These are phyloP conservation scores for Sitophilus oryzae DNA, from an alignment of 1,140 invertebrate genomes.

Conservation along the genomic window DNA sequence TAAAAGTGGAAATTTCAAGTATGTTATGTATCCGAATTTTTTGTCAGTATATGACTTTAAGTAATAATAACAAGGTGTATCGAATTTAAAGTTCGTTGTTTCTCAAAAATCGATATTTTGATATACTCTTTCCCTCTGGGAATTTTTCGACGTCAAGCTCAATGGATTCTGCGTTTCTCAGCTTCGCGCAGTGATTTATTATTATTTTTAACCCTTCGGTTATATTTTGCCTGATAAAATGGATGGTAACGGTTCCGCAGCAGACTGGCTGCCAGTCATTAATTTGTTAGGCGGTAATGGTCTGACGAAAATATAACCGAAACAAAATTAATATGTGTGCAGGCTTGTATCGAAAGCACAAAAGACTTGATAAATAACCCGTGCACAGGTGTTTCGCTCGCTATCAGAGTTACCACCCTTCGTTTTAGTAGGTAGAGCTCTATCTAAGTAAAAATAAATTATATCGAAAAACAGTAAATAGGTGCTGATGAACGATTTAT, in stretches of 20 bases:
- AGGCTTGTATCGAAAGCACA: slow-evolving; percentile 20
- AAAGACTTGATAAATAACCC: slow-evolving; percentile 22
- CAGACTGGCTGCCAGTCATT: slow-evolving; percentile 18
- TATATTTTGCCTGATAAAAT: slow-evolving; percentile 19
- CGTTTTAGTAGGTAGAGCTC: neutral
- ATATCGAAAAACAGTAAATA: slow-evolving; percentile 4
- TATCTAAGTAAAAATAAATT: slow-evolving; percentile 10
- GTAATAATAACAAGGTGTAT: too few relatives aligned
- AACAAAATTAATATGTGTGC: slow-evolving; percentile 24
- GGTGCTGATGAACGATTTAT: neutral
- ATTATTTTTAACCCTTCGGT: slow-evolving; percentile 16
- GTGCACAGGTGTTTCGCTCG: slow-evolving; percentile 12
- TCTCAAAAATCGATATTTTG: too few relatives aligned
- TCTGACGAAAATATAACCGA: slow-evolving; percentile 24
- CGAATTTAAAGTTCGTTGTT: too few relatives aligned
- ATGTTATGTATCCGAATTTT: too few relatives aligned
- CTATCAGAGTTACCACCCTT: slow-evolving; percentile 1
- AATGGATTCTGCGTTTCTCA: too few relatives aligned
- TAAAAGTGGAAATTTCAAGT: too few relatives aligned
- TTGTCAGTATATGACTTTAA: too few relatives aligned
- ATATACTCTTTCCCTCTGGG: too few relatives aligned
- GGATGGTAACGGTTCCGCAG: slow-evolving; percentile 8
- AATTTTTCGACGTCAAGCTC: too few relatives aligned
- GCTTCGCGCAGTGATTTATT: slow-evolving; percentile 15
- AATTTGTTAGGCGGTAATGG: slow-evolving; percentile 23